Base-by-base conservation (phyloP, 2,888 invertebrate genomes). In the Nysson spinosus region DNA sequence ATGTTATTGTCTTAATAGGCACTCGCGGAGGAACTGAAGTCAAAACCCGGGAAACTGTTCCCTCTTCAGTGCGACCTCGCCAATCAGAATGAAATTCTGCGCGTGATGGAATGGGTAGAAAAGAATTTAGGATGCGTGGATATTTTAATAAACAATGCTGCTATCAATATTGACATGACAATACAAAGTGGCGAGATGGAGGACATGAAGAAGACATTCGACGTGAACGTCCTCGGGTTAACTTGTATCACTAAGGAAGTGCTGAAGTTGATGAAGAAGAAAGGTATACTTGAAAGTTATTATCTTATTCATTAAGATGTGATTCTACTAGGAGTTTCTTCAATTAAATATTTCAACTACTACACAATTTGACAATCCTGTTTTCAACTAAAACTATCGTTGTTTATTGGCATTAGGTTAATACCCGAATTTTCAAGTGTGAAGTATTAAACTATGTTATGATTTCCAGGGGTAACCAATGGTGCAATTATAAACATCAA, bases 81-180 rank as follows among this genome's bases (percentile, higher is more conserved):
- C 6, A 87, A 87, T 47, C 88, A 89, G 64, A 84, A 85, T 0
- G 89, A 90, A 0, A 89, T 92, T 6, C 71, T 87, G 37, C 78
- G 82, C 7, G 87, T 89, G 35, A 90, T 91, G 77, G 85, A 88
- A 24, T 87, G 87, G 85, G 88, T 91, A 22, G 87, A 89, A 24
- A 74, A 87, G 34, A 85, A 87, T 1, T 66, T 89, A 11, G 91
- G 91, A 0, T 87, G 88, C 7, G 87, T 91, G 12, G 89, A 91
- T 73, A 87, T 92, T 1, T 84, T 91, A 63, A 82, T 91, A 2
- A 91, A 91, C 75, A 91, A 90, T 76, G 91, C 91, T 2, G 91
- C 89, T 1, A 78, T 89, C 0, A 75, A 87, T 3, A 55, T 76
- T 0, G 72, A 72, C 34, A 46, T 66, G 4, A 58, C 62, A 2